These are phyloP conservation scores for Drosophila yakuba DNA, from an alignment of 1,140 invertebrate species.

Conservation along the genomic window DNA sequence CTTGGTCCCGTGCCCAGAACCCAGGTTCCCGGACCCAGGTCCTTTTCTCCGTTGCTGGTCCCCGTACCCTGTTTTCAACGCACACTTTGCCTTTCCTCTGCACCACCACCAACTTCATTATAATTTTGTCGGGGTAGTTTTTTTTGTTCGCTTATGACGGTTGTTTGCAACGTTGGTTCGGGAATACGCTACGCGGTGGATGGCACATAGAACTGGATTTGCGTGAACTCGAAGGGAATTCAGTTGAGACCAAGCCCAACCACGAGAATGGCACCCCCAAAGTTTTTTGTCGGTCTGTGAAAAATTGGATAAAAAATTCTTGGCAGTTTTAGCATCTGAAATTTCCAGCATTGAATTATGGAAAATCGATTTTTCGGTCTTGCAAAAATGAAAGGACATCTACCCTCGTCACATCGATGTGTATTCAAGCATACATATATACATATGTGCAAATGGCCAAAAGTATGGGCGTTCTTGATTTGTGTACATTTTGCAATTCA, in stretches of 20 bases:
- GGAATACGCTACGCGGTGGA: conserved; percentile 46
- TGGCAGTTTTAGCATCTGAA: conserved; percentile 81
- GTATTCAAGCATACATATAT: conserved; percentile 6
- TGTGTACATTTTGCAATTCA: conserved; percentile 23
- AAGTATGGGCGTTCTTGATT: conserved; percentile 5
- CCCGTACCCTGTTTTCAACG: conserved; percentile 28
- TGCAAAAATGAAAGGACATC: conserved; percentile 59
- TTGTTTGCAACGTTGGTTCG: neutral
- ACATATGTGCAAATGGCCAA: neutral
- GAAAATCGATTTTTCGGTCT: conserved; percentile 76
- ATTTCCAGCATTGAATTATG: conserved; percentile 81
- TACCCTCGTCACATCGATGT: conserved; percentile 24
- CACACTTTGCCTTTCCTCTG: conserved; percentile 51
- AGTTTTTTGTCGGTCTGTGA: conserved; percentile 71
- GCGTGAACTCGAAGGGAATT: conserved; percentile 23
- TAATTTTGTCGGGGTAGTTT: conserved; percentile 82
- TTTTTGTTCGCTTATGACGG: conserved; percentile 50
- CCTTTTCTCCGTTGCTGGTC: conserved; percentile 15
- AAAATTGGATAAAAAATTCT: conserved; percentile 81
- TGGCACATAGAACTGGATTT: neutral
- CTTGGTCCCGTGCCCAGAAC: neutral
- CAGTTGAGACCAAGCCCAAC: conserved; percentile 6
- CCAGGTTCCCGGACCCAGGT: neutral
- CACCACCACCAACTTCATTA: conserved; percentile 80
- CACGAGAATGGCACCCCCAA: conserved; percentile 61